Evolutionary conservation across 2,797 vertebrate genomes (phyloP), one percentile per base, ranked within the genome.

Genomic region (Sylvia borin): DNA sequence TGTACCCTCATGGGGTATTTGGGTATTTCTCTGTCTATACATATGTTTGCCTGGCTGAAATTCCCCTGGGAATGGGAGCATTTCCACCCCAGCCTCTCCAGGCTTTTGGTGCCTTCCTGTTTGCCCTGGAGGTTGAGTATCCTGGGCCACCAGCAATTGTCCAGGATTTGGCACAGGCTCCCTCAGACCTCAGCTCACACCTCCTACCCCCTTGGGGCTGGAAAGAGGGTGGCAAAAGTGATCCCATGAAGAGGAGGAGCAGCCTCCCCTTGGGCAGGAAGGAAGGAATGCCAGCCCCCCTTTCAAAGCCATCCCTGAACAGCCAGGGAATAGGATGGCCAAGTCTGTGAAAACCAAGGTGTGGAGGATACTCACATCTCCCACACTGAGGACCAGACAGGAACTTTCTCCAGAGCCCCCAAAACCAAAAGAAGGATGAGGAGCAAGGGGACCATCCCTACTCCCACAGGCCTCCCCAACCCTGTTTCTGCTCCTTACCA

Each of bases 1-100:
- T 0, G 0, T 14, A 15, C 36, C 3, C 1, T 10, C 2, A 3
- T 1, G 0, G 61, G 9, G 4, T 12, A 10, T 34, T 54, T 11
- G 8, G 29, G 6, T 17, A 47, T 73, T 64, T 58, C 25, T 70
- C 70, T 42, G 34, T 21, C 58, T 45, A 2, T 14, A 5, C 9
- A 1, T 3, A 40, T 22, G 3, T 70, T 50, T 29, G 5, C 1
- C 4, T 26, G 42, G 47, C 58, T 61, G 53, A 51, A 13, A 6
- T 25, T 91, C 26, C 50, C 29, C 29, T 42, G 55, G 61, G 20
- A 45, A 77, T n/a, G 25, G n/a, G 32, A 71, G 29, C 9, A 12
- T 45, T 74, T 77, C 66, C 66, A 88, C 20, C 25, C 40, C 60
- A 67, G 40, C 10, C 43, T 3, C 26, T 31, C 53, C 48, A 66